Evolutionary conservation across 2,113 vertebrate species (phyloP), one percentile per base, ranked within the genome.

Genomic region (Hippoglossus stenolepis): DNA sequence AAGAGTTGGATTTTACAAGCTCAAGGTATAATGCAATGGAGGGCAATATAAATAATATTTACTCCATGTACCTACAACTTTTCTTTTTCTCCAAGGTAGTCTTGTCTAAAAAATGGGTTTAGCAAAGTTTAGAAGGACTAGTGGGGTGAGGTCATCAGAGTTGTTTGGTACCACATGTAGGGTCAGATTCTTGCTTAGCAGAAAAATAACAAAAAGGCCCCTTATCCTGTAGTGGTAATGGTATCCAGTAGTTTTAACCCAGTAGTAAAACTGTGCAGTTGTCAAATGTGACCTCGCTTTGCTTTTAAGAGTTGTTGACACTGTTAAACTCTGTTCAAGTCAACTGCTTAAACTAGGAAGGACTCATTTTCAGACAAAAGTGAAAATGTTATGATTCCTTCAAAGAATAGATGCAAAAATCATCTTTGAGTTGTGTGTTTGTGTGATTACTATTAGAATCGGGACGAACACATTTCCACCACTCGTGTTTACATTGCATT

Each of bases 21-120:
- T 17, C 57, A 74, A 57, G 76, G 69, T 71, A 85, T 80, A 57
- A 70, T 40, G 45, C 61, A 85, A 70, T 80, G 47, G 58, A 64
- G 35, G 45, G 59, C 65, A 57, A 71, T 76, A 24, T 23, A 69
- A 68, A 65, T 59, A 56, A 72, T 68, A 57, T 65, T 23, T 21
- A 71, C 28, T 28, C 28, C 28, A 28, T 28, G 31, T 31, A 1
- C 8, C 6, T 43, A 15, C 57, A 38, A 38, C 8, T 38, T 35
- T 38, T 10, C 0, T 38, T 38, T 38, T 38, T 31, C 31, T 7
- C 31, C 31, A 31, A 7, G 31, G 31, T 31, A 31, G 35, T 53
- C 43, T 31, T 35, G 13, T 57, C 56, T 51, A 5, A 11, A 11
- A 79, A 68, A 49, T 17, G 3, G 3, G 11, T 43, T 63, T 47